phyloP scores from a whole-genome alignment of 2,888 invertebrate species.

The Xestoiulus laeticollis region DNA sequence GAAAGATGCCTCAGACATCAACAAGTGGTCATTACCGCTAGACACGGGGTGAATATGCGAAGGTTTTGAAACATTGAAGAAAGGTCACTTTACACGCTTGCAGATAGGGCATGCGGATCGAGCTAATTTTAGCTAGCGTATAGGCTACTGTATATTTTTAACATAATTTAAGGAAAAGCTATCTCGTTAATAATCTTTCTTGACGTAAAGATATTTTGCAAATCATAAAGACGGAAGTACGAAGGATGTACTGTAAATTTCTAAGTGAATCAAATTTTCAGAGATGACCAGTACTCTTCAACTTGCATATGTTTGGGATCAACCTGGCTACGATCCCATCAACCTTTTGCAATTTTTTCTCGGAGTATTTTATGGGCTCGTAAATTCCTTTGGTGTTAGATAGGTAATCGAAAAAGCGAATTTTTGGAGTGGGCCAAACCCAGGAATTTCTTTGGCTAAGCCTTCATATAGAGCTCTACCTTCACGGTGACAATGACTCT shows the following conservation, averaged over 20 bases:
- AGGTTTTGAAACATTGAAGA: neutral
- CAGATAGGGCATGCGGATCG: too few relatives aligned
- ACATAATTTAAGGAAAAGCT: too few relatives aligned
- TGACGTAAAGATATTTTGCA: too few relatives aligned
- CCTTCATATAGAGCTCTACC: neutral
- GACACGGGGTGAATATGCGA: neutral
- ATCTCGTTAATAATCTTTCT: too few relatives aligned
- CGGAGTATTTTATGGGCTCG: constrained; percentile 1
- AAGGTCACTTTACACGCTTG: neutral
- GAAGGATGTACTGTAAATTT: neutral
- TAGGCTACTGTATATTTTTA: too few relatives aligned
- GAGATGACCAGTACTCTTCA: neutral
- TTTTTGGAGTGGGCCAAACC: constrained; percentile 37
- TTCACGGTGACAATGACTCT: neutral
- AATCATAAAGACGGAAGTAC: too few relatives aligned
- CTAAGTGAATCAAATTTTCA: neutral
- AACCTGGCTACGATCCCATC: constrained; percentile 24
- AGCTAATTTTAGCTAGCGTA: too few relatives aligned
- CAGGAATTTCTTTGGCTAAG: constrained; percentile 2
- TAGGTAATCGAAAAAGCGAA: constrained; percentile 37
- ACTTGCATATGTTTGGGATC: constrained; percentile 13
- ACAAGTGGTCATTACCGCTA: neutral
- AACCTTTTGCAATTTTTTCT: constrained; percentile 4
- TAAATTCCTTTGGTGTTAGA: constrained; percentile 25
- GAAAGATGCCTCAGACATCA: neutral